Evolutionary conservation across 2,797 vertebrate genomes (phyloP).

Genomic region (Malurus splendens): DNA sequence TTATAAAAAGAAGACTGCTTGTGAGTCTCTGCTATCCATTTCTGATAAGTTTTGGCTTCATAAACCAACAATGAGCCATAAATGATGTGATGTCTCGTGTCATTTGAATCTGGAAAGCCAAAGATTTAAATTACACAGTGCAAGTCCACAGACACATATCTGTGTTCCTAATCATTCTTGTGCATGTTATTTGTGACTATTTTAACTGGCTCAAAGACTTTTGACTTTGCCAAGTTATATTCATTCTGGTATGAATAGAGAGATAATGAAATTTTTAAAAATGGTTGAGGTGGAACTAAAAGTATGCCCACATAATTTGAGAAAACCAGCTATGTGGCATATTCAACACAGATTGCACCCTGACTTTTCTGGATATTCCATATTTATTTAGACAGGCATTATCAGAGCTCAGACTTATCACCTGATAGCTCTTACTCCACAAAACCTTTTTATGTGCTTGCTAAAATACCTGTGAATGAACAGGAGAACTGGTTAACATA

Average conservation of each 20-base stretch:
- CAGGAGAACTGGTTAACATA: not conserved
- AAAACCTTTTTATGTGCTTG: rapidly evolving
- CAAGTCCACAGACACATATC: constrained; percentile 16
- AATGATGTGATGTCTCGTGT: not conserved
- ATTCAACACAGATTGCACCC: not conserved
- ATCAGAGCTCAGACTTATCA: not conserved
- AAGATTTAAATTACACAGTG: constrained; percentile 23
- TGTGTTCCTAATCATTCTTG: constrained; percentile 27
- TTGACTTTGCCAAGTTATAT: not conserved
- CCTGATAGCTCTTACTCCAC: not conserved
- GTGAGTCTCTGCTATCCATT: not conserved
- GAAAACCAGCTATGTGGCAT: not conserved
- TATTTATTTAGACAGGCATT: not conserved
- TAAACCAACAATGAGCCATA: constrained; percentile 6
- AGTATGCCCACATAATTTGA: not conserved
- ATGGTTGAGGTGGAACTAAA: not conserved
- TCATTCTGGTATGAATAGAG: not conserved
- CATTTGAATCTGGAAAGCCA: not conserved
- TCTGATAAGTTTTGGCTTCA: constrained; percentile 20
- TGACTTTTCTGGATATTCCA: not conserved
- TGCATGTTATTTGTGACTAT: not conserved
- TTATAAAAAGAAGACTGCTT: not conserved
- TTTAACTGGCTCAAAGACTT: not conserved
- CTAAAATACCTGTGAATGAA: not conserved
- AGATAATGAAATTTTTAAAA: not conserved